phyloP scores from a whole-genome alignment of 1,140 invertebrate genomes.

The Drosophila insularis region DNA sequence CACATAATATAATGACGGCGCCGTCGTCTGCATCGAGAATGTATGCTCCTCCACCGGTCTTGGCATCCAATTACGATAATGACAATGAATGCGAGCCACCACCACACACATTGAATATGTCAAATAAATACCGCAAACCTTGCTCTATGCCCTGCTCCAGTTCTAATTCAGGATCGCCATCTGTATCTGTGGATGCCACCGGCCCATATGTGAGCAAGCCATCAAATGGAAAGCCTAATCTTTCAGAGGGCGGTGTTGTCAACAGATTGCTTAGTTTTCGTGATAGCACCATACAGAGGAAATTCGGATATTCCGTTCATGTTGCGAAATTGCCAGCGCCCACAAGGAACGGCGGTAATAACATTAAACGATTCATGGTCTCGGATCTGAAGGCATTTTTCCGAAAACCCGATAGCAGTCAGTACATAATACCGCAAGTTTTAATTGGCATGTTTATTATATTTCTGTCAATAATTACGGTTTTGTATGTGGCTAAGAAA shows the following conservation, averaged over 20 bases:
- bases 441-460: conserved; percentile 61
- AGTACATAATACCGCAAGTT: conserved; percentile 61
- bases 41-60: conserved; percentile 70
- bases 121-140: conserved; percentile 46
- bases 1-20: conserved; percentile 13
- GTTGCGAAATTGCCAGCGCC: conserved; percentile 24
- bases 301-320: conserved; percentile 33
- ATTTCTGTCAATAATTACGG: conserved; percentile 61
- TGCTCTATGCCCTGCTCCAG: conserved; percentile 33
- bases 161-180: neutral
- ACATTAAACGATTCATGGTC: conserved; percentile 24
- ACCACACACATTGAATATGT: conserved; percentile 33
- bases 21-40: conserved; percentile 44
- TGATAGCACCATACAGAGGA: conserved; percentile 55
- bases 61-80: conserved; percentile 62
- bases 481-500: conserved; percentile 57
- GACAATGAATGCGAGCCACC: conserved; percentile 52
- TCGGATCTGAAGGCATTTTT: conserved; percentile 51
- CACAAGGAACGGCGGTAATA: conserved; percentile 27
- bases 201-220: conserved; percentile 37
- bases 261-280: conserved; percentile 70
- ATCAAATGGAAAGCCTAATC: conserved; percentile 33
- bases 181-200: conserved; percentile 26
- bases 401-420: conserved; percentile 49
- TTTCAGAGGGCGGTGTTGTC: conserved; percentile 61